Base-by-base conservation (phyloP, 2,888 invertebrate species). In the Nephrotoma guestfalica region DNA sequence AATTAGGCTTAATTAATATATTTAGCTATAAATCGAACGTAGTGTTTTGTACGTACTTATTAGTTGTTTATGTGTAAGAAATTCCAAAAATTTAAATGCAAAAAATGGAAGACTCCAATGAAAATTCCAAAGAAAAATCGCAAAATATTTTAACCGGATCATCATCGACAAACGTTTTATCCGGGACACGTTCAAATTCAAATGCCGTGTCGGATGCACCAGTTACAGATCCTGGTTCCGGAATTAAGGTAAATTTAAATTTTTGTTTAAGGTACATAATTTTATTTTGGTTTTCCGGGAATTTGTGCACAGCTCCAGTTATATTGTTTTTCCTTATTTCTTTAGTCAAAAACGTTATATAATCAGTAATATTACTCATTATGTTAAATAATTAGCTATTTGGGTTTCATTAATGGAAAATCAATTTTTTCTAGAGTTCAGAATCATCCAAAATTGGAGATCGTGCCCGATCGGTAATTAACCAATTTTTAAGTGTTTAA, bases 201-300 rank as follows among this genome's bases (percentile, higher is more conserved):
- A 93, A 93, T 88, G 92, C 94, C 86, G 93, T 95, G 9, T 94
- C 93, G 88, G 96, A 96, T 91, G 94, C 94, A 89, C 96, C 96
- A 87, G 94, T 96, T 88, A 96, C 95, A 71, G 96, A 96, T 91
- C 96, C 96, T 87, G 95, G 95, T 84, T 95, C 95, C 88, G 91
- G 91, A 86, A 92, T 91, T 83, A 94, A 94, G 93, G 94, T 90
- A 89, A 89, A 84, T 47, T 1, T 15, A 57, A 15, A 15, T 7
- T n/a, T 11, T 47, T 51, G 6, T 15, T 47, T 47, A 0, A 47
- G 1, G 47, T 47, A 9, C 47, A 47, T 13, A 47, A n/a, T 51
- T 51, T 51, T 51, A 5, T 2, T n/a, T 51, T 51, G 47, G 6
- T 71, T 71, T 30, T 71, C 51, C 15, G 7, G 51, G 5, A 11